Percentiles rank a stretch among this genome's conserved stretches.
These are phyloP conservation scores for Philopotamus ludificatus DNA, from an alignment of 1,140 invertebrate genomes.

Conservation along the genomic window DNA sequence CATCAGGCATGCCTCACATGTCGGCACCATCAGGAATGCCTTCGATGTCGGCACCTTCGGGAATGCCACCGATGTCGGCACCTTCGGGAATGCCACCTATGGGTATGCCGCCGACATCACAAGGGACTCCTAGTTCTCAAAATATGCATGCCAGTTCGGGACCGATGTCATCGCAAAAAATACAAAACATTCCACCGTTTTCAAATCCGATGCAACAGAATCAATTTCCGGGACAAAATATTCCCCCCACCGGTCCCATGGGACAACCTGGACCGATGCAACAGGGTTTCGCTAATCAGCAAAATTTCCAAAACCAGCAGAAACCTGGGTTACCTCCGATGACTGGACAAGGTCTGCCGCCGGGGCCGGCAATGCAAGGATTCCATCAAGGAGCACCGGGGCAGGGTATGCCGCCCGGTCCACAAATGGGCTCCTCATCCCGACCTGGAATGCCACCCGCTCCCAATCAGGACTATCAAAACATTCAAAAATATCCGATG, in stretches of 20 bases:
- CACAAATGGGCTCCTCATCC: slow-evolving; percentile 41
- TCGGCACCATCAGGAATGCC: neutral
- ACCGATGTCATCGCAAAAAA: neutral
- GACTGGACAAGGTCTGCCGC: neutral
- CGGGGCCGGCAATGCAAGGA: neutral
- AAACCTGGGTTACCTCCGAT: too few relatives aligned
- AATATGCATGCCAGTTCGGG: slow-evolving; percentile 8
- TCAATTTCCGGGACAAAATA: neutral
- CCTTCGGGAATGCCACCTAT: neutral
- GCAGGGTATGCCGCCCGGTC: slow-evolving; percentile 44
- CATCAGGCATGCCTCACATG: neutral
- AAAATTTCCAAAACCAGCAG: neutral
- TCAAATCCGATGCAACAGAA: neutral
- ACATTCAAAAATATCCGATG: neutral
- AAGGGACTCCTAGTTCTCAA: neutral
- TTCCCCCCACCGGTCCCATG: slow-evolving; percentile 7
- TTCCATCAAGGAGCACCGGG: slow-evolving; percentile 42
- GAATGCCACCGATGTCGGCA: neutral
- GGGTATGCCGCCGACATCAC: slow-evolving; percentile 16
- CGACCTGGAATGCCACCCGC: slow-evolving; percentile 44
- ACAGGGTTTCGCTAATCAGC: neutral
- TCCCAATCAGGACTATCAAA: slow-evolving; percentile 39
- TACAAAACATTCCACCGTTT: slow-evolving; percentile 4
- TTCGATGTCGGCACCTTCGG: neutral
- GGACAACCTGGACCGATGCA: slow-evolving; percentile 8